Evolutionary conservation across 2,888 invertebrate species (phyloP).

Genomic region (Tachystola acroxantha): DNA sequence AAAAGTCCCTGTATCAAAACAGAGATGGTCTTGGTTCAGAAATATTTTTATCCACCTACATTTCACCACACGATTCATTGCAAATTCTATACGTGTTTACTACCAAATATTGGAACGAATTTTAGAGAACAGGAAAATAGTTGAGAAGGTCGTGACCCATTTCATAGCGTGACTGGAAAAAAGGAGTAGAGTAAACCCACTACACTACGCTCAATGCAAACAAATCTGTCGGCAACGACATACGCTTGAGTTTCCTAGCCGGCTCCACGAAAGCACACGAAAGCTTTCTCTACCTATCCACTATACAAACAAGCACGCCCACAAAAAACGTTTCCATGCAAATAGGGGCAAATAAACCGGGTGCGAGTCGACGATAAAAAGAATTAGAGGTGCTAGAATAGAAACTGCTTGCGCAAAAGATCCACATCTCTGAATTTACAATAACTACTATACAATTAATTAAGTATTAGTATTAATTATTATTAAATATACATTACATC

Average conservation of each 20-base stretch:
- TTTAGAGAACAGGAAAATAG: neutral
- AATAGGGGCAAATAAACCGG: slow-evolving; percentile 75
- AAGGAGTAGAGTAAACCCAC: slow-evolving; percentile 6
- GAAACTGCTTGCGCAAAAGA: too few relatives aligned
- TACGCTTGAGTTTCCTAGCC: slow-evolving; percentile 44
- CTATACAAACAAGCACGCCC: slow-evolving; percentile 73
- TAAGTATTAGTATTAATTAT: too few relatives aligned
- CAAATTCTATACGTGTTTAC: too few relatives aligned
- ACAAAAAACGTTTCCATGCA: slow-evolving; percentile 78
- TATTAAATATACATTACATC: too few relatives aligned
- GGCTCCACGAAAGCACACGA: slow-evolving; percentile 47
- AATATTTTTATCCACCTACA: too few relatives aligned
- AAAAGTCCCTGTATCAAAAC: too few relatives aligned
- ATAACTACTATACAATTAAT: too few relatives aligned
- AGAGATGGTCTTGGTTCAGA: too few relatives aligned
- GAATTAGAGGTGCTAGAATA: slow-evolving; percentile 30
- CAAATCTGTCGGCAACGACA: slow-evolving; percentile 54
- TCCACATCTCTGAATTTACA: too few relatives aligned
- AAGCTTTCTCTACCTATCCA: slow-evolving; percentile 69
- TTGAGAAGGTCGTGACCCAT: slow-evolving; percentile 3
- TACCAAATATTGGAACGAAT: too few relatives aligned
- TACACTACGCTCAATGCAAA: slow-evolving; percentile 52
- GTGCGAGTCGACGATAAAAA: slow-evolving; percentile 45
- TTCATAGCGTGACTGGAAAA: slow-evolving; percentile 2
- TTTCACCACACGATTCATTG: too few relatives aligned